These are phyloP conservation scores for Castor canadensis DNA, from an alignment of 2,113 vertebrate genomes.

Conservation along the genomic window DNA sequence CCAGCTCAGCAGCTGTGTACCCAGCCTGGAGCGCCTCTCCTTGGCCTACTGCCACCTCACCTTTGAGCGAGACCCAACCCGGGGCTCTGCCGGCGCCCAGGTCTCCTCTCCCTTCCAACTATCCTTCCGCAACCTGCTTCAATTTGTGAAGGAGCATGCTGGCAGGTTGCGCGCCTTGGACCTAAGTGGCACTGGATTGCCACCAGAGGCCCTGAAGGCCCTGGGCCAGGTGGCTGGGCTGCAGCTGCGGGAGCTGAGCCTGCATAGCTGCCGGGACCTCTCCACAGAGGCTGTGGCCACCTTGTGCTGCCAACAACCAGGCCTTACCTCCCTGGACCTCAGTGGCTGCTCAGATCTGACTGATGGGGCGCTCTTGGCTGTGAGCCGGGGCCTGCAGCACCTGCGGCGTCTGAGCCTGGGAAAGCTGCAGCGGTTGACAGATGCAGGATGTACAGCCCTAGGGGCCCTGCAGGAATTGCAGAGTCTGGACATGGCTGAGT, in stretches of 20 bases:
- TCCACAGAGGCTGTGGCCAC: conserved; percentile 85
- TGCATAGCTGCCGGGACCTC: conserved; percentile 88
- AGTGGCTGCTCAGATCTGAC: conserved; percentile 88
- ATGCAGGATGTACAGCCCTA: conserved; percentile 84
- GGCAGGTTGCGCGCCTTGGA: conserved; percentile 83
- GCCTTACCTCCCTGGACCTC: conserved; percentile 86
- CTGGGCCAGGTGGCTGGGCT: conserved; percentile 85
- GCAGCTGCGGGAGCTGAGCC: conserved; percentile 82
- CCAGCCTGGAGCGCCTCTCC: conserved; percentile 82
- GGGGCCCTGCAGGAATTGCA: conserved; percentile 79
- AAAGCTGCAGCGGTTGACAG: conserved; percentile 85
- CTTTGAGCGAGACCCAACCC: conserved; percentile 86
- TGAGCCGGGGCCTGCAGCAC: conserved; percentile 75
- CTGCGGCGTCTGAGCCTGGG: conserved; percentile 83
- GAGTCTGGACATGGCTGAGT: conserved; percentile 87
- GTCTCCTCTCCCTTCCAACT: conserved; percentile 84
- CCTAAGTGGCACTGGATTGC: conserved; percentile 89
- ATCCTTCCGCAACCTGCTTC: conserved; percentile 87
- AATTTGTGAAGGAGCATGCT: conserved; percentile 83
- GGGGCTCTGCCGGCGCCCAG: conserved; percentile 73
- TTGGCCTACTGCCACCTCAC: conserved; percentile 89
- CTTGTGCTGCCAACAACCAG: conserved; percentile 86
- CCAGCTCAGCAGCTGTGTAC: conserved; percentile 86
- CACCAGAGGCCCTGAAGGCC: conserved; percentile 82
- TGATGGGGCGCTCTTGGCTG: conserved; percentile 81